A percentile compares a stretch with the other conserved stretches of the same genome.
Evolutionary conservation across 2,797 vertebrate genomes (phyloP).

Genomic region (Euthynnus affinis): DNA sequence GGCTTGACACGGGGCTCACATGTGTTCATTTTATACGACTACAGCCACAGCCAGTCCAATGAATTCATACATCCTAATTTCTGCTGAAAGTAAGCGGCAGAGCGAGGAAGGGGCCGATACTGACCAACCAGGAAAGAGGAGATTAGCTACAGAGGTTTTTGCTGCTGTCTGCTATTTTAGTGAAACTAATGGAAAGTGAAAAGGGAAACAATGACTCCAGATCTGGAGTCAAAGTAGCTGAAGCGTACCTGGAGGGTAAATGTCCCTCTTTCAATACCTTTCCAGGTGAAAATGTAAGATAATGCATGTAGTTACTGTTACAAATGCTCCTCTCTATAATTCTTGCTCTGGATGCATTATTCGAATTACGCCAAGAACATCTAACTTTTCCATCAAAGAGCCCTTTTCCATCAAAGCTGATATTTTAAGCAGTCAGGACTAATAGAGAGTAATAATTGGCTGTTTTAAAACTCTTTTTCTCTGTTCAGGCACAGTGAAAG

Average conservation of each 20-base stretch:
- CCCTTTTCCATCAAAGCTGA: constrained; percentile 59
- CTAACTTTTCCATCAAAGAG: constrained; percentile 57
- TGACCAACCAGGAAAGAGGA: constrained; percentile 62
- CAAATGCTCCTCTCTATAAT: constrained; percentile 35
- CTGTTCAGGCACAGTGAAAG: constrained; percentile 32
- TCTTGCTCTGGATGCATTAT: constrained; percentile 43
- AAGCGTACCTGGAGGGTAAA: constrained; percentile 14
- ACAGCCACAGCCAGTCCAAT: constrained; percentile 40
- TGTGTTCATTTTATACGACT: constrained; percentile 53
- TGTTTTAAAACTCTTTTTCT: constrained; percentile 36
- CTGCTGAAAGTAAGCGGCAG: constrained; percentile 63
- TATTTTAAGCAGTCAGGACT: constrained; percentile 45
- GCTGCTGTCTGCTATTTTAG: constrained; percentile 71
- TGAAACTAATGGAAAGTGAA: constrained; percentile 58
- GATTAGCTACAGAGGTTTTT: constrained; percentile 71
- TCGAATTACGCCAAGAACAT: constrained; percentile 39
- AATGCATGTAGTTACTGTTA: constrained; percentile 49
- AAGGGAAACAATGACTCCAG: constrained; percentile 61
- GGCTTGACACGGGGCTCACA: constrained; percentile 39
- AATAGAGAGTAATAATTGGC: constrained; percentile 56
- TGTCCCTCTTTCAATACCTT: constrained; percentile 47
- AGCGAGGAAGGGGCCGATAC: constrained; percentile 54
- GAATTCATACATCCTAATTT: constrained; percentile 74
- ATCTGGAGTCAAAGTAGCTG: constrained; percentile 36
- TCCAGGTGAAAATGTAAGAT: constrained; percentile 71